Conservation (phyloP, 2,113 vertebrate genomes). For the Muntiacus muntjak region DNA sequence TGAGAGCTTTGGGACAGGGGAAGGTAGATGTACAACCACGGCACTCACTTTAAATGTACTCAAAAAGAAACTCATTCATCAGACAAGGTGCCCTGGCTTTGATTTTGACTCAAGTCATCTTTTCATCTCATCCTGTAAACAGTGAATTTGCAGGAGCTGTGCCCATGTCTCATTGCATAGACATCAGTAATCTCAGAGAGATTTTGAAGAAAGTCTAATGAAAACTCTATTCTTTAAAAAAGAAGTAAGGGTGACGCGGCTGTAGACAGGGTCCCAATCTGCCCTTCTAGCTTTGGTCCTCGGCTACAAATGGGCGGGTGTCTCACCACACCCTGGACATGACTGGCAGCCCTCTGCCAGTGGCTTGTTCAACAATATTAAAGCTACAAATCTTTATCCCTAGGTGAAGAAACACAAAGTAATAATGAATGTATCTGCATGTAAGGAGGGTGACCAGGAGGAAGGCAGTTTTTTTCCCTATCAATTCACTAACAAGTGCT, state of each 20-base stretch:
- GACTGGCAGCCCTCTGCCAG: neutral
- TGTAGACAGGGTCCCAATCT: no score
- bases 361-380: accelerated
- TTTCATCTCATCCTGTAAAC: neutral
- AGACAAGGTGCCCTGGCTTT: neutral
- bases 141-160: neutral
- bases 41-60: neutral
- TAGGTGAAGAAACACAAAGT: neutral
- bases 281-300: neutral
- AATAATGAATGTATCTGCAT: neutral
- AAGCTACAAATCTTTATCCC: neutral
- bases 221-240: neutral
- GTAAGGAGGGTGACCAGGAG: neutral
- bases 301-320: neutral
- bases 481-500: neutral
- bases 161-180: neutral
- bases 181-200: neutral
- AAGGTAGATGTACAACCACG: neutral
- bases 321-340: neutral
- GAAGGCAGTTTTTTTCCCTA: neutral
- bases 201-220: neutral
- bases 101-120: neutral
- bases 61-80: neutral
- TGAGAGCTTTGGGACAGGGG: neutral
- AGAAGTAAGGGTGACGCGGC: accelerated